Base-by-base conservation (phyloP, 2,888 invertebrate species). In the Mimumesa dahlbomi region DNA sequence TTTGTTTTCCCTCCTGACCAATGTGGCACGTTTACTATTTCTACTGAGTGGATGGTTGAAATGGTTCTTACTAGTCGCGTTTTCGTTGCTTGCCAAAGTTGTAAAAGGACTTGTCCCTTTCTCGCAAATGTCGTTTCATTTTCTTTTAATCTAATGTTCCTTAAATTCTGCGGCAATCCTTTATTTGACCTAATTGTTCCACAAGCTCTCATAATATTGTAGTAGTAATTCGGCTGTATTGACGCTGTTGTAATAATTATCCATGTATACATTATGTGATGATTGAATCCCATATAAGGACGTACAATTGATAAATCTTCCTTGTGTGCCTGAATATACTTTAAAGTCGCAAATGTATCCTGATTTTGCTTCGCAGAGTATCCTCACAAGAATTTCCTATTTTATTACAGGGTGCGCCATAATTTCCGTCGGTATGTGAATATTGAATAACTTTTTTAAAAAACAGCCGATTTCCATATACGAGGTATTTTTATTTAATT, bases 261-360 rank as follows among this genome's bases (percentile, higher is more conserved):
- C n/a, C n/a, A n/a, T n/a, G n/a, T 58, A 7, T 65, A 65, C n/a
- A n/a, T n/a, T 43, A 65, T 48, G 13, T 62, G 49, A 43, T 67
- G 67, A n/a, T 46, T 14, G 38, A 65, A 38, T 50, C 50, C 57
- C 19, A 58, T 14, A 48, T 34, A 63, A 19, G 63, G 49, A 48
- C 14, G 5, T 31, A 48, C 19, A 40, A 63, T 56, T 2, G 46
- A 29, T 62, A 42, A 19, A 34, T 56, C 11, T 48, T 14, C 7
- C 25, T 25, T 1, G 34, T 48, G 54, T 38, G 42, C 48, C 63
- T 21, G 54, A 49, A 58, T 40, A 52, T 16, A 52, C 25, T 40
- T 52, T 7, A 18, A 63, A 63, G 9, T 54, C 48, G 13, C 34
- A 48, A 19, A 64, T 50, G 18, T 64, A 64, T 31, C 57, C 57